Percentiles rank a stretch among this genome's conserved stretches.
phyloP scores from a whole-genome alignment of 2,797 vertebrate genomes.

The Myotis myotis region DNA sequence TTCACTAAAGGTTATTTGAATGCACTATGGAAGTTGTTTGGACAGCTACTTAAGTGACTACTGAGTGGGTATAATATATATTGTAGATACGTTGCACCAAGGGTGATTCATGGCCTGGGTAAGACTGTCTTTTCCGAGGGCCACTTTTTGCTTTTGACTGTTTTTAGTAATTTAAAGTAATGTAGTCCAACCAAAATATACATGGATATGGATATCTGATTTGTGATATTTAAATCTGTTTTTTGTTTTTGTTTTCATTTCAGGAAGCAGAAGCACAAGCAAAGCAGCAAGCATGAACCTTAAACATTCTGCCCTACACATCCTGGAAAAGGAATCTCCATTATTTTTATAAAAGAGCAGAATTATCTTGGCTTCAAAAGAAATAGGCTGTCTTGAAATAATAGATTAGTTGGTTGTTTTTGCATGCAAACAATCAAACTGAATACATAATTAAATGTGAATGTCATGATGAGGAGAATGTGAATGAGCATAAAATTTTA shows the following conservation, averaged over 20 bases:
- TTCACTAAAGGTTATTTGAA: not conserved
- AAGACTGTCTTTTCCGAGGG: not conserved
- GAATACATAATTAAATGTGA: constrained; percentile 72
- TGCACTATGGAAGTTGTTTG: not conserved
- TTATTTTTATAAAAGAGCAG: constrained; percentile 82
- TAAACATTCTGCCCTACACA: constrained; percentile 76
- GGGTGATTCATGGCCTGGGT: not conserved
- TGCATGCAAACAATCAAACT: constrained; percentile 70
- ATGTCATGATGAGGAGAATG: constrained; percentile 52
- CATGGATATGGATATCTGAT: not conserved
- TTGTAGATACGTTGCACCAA: not conserved
- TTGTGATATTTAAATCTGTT: constrained; percentile 59
- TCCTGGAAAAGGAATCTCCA: constrained; percentile 81
- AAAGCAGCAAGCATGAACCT: constrained; percentile 86
- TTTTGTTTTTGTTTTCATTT: constrained; percentile 78
- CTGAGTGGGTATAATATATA: not conserved
- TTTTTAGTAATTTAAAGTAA: constrained; percentile 38
- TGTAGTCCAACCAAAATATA: not conserved
- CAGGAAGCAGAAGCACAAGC: constrained; percentile 95
- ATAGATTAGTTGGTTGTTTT: constrained; percentile 79
- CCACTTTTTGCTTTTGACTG: not conserved
- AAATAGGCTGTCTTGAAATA: constrained; percentile 75
- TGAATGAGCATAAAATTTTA: constrained; percentile 60
- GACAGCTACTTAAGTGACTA: not conserved
- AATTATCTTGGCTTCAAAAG: constrained; percentile 81